Evolutionary conservation across 2,888 invertebrate species (phyloP), one percentile per base, ranked within the genome.

Genomic region (Rhingia rostrata): DNA sequence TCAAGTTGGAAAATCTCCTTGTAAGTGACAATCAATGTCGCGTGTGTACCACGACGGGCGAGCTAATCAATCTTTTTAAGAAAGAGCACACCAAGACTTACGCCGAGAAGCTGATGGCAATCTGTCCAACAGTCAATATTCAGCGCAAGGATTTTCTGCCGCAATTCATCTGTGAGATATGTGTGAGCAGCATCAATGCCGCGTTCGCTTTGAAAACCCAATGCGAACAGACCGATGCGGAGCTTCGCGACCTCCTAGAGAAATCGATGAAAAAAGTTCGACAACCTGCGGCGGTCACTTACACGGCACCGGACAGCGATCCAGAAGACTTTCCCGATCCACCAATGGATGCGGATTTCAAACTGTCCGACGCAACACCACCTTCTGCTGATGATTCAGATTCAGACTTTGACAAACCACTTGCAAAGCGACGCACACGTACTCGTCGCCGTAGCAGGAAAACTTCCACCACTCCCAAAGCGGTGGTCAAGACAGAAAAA

Each of bases 71-170:
- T 64, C 89, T 92, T 6, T 92, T 91, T 58, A 88, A 89, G 10
- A 89, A 88, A 43, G 89, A 89, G n/a, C 88, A 88, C n/a, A 85
- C 88, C 7, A 88, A 87, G 53, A 88, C 90, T 4, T 90, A 91
- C 9, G 92, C 91, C 7, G 92, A 92, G 67, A 89, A 91, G 87
- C 86, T 92, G 74, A 90, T 92, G 90, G 87, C 87, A 3, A 87
- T 92, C 33, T 92, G 92, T 72, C 90, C 92, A n/a, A 88, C 87
- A 4, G 90, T 92, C 2, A 89, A 89, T 73, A 91, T 92, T 60
- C 88, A 88, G 9, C 88, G 87, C 35, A 90, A 91, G 82, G 92
- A 92, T 86, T 92, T 89, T 64, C 89, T 92, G 85, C 92, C 92
- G 2, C 91, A 92, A 74, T 91, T 88, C 58, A 90, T 92, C 30